Evolutionary conservation across 2,888 invertebrate species (phyloP).

Genomic region (Agriopis aurantiaria): DNA sequence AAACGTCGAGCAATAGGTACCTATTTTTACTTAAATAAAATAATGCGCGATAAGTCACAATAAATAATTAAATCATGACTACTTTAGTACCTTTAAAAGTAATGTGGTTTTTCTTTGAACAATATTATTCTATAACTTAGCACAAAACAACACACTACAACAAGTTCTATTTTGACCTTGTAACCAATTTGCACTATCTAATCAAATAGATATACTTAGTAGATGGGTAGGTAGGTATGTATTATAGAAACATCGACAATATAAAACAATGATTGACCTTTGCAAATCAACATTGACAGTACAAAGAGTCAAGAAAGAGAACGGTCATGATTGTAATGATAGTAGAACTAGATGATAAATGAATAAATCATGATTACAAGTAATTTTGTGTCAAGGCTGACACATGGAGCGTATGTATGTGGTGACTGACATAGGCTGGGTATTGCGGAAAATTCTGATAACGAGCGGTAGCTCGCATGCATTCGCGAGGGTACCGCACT

Average conservation of each 20-base stretch:
- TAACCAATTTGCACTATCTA: slow-evolving; percentile 9
- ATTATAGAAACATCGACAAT: slow-evolving; percentile 2
- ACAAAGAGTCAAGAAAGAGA: slow-evolving; percentile 48
- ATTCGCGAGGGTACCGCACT: neutral
- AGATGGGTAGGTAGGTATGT: neutral
- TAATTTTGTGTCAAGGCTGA: slow-evolving; percentile 64
- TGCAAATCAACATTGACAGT: slow-evolving; percentile 24
- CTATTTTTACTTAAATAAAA: too few species aligned
- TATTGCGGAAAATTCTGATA: slow-evolving; percentile 1
- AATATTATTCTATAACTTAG: neutral
- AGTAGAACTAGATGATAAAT: slow-evolving; percentile 53
- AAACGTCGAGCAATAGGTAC: too few species aligned
- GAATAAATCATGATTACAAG: slow-evolving; percentile 53
- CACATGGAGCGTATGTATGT: slow-evolving; percentile 37
- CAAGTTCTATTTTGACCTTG: slow-evolving; percentile 1
- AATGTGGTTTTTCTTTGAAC: neutral
- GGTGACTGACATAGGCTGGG: slow-evolving; percentile 27
- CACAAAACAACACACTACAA: neutral
- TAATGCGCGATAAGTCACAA: too few species aligned
- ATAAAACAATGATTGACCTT: slow-evolving; percentile 17
- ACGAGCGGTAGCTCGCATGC: neutral
- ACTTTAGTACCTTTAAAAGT: neutral
- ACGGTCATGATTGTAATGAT: slow-evolving; percentile 50
- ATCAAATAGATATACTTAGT: neutral
- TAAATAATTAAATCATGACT: too few species aligned